Conservation (phyloP, 2,797 vertebrate species). For the Epinephelus coioides region DNA sequence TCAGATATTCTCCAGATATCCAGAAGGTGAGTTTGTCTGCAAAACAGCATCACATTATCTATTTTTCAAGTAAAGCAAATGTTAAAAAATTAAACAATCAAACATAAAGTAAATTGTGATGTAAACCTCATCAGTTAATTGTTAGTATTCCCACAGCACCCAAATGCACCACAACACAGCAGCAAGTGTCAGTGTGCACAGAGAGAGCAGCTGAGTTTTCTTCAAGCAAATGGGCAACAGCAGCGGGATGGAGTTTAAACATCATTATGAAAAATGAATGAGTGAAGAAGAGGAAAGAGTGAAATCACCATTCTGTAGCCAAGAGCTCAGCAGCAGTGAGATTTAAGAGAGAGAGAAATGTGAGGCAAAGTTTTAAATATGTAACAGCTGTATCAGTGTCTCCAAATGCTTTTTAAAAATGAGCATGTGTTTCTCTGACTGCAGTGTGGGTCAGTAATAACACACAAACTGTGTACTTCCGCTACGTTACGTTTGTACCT, state of each 20-base stretch:
- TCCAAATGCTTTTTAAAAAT: too few relatives aligned
- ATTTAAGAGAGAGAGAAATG: not conserved
- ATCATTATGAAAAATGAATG: not conserved
- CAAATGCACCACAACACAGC: too few relatives aligned
- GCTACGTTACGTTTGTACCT: too few relatives aligned
- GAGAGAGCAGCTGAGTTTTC: not conserved
- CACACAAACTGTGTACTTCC: too few relatives aligned
- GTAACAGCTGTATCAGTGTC: too few relatives aligned
- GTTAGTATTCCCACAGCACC: not conserved
- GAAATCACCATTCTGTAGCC: not conserved
- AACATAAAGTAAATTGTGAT: not conserved
- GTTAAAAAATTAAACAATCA: not conserved
- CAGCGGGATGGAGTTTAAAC: not conserved
- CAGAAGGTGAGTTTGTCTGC: too few relatives aligned
- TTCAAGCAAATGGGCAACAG: not conserved
- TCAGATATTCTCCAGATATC: too few relatives aligned
- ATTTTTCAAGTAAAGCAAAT: too few relatives aligned
- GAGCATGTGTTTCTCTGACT: too few relatives aligned
- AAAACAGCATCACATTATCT: too few relatives aligned
- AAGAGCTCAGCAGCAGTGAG: not conserved
- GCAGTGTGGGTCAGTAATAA: too few relatives aligned
- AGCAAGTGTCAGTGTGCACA: not conserved
- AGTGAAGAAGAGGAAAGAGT: not conserved
- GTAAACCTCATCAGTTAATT: not conserved
- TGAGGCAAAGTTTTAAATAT: not conserved